Conservation (phyloP, 2,113 vertebrate species). For the Gadus macrocephalus region DNA sequence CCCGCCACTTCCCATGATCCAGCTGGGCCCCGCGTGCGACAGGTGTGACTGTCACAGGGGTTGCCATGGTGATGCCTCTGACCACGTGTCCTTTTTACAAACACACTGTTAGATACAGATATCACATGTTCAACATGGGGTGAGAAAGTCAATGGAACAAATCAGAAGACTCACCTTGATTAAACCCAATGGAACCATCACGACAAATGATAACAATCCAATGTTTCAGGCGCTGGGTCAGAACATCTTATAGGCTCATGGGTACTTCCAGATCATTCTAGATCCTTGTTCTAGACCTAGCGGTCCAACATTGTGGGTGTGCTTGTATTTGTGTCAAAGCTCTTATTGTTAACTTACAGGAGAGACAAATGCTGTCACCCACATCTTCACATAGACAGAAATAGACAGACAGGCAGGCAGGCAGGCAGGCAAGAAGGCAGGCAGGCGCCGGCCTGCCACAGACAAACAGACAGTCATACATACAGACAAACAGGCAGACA, state of each 20-base stretch:
- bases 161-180: conserved; percentile 2
- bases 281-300: neutral
- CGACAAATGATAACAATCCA: neutral
- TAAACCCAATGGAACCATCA: neutral
- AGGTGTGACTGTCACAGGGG: conserved; percentile 13
- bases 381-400: conserved; percentile 1
- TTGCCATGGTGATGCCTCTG: neutral
- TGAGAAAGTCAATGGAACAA: neutral
- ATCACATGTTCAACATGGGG: neutral
- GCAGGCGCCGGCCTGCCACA: neutral
- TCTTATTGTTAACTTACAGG: conserved; percentile 51
- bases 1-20: conserved; percentile 17
- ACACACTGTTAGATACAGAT: neutral
- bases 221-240: neutral
- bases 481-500: conserved; percentile 6
- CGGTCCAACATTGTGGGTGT: conserved; percentile 14
- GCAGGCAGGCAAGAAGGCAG: neutral
- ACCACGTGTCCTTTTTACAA: neutral
- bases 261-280: neutral
- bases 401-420: neutral
- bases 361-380: conserved; percentile 40
- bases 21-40: conserved; percentile 2
- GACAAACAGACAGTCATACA: neutral
- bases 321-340: conserved; percentile 47
- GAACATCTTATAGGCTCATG: neutral